Evolutionary conservation across 2,113 vertebrate species (phyloP).

Genomic region (Gila orcuttii): DNA sequence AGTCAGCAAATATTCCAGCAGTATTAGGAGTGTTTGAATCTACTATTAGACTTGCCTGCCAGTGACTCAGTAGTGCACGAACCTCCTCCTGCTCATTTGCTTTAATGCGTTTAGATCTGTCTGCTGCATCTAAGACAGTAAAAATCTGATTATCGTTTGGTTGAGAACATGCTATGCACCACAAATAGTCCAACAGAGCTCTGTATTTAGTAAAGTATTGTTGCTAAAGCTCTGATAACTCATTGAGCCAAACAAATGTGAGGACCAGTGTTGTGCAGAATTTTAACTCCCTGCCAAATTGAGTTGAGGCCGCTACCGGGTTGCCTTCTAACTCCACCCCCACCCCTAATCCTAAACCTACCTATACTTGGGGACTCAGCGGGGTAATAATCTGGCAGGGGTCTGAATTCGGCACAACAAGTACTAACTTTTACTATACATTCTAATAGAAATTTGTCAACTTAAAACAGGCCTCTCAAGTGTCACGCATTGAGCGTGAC

Average conservation of each 20-base stretch:
- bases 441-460: not conserved
- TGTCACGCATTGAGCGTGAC: too few species aligned
- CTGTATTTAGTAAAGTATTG: not conserved
- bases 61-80: not conserved
- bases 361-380: too few species aligned
- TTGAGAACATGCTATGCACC: not conserved
- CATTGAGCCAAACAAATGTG: not conserved
- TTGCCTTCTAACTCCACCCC: too few species aligned
- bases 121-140: not conserved
- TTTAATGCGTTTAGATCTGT: not conserved
- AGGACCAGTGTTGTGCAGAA: not conserved
- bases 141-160: not conserved
- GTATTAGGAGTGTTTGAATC: not conserved
- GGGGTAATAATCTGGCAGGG: too few species aligned
- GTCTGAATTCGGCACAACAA: too few species aligned
- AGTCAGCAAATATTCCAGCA: slow-evolving; percentile 23
- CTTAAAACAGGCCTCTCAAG: not conserved
- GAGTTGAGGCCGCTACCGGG: too few species aligned
- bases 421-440: not conserved
- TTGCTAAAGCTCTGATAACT: not conserved
- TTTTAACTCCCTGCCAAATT: too few species aligned
- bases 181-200: not conserved
- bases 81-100: not conserved
- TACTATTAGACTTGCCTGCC: not conserved
- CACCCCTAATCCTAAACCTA: too few species aligned